phyloP scores from a whole-genome alignment of 2,888 invertebrate genomes.

The Dynastes maya region DNA sequence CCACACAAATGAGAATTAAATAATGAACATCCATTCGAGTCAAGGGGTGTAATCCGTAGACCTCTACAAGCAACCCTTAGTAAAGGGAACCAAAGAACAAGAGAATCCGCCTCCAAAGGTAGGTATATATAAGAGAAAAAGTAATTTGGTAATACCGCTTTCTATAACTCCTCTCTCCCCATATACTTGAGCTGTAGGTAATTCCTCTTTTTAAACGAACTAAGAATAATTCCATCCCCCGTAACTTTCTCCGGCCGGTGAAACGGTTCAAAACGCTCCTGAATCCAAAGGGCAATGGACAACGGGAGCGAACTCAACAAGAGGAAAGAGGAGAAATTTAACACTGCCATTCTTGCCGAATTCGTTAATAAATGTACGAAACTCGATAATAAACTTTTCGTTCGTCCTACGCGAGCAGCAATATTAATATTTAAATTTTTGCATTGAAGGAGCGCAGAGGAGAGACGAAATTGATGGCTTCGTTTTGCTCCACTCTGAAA shows the following conservation, averaged over 20 bases:
- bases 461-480: slow-evolving; percentile 27
- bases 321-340: slow-evolving; percentile 13
- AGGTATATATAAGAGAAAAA: slow-evolving; percentile 42
- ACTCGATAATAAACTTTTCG: slow-evolving; percentile 38
- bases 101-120: background rate
- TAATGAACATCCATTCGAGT: slow-evolving; percentile 43
- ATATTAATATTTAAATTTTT: slow-evolving; percentile 40
- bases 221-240: slow-evolving; percentile 15
- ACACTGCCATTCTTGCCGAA: slow-evolving; percentile 25
- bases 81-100: slow-evolving; percentile 28
- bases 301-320: background rate
- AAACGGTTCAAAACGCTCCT: slow-evolving; percentile 3
- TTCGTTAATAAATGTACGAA: slow-evolving; percentile 40
- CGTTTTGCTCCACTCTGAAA: slow-evolving; percentile 12
- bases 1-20: slow-evolving; percentile 37
- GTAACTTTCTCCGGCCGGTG: slow-evolving; percentile 2
- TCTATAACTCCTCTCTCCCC: slow-evolving; percentile 30
- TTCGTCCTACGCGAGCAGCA: slow-evolving; percentile 1
- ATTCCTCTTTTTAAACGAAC: slow-evolving; percentile 42
- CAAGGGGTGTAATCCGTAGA: slow-evolving; percentile 39
- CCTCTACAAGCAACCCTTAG: slow-evolving; percentile 10
- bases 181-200: slow-evolving; percentile 9
- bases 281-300: background rate
- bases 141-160: slow-evolving; percentile 43
- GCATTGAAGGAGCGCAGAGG: background rate